These are phyloP conservation scores for Tenebrosternarchus preto DNA, from an alignment of 2,113 vertebrate species.

Conservation along the genomic window DNA sequence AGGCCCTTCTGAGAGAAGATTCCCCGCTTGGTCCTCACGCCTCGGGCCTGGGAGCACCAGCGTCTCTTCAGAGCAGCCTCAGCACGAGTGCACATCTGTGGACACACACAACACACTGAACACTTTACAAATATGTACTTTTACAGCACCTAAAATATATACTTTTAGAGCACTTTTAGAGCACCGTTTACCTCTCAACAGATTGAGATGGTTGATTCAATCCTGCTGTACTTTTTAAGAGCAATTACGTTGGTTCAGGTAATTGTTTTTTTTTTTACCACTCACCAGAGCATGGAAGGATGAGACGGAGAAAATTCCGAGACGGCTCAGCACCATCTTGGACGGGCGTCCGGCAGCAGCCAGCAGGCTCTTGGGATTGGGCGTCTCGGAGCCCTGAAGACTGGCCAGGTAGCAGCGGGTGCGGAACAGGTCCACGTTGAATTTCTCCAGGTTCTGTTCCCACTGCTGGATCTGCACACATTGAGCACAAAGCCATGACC, in stretches of 20 bases:
- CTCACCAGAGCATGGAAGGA: constrained; percentile 93
- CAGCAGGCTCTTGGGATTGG: constrained; percentile 91
- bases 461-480: constrained; percentile 87
- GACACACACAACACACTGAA: constrained; percentile 8
- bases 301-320: constrained; percentile 90
- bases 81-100: constrained; percentile 88
- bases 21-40: constrained; percentile 75
- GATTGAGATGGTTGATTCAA: neutral
- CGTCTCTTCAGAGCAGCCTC: constrained; percentile 79
- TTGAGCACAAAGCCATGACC: neutral
- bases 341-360: constrained; percentile 86
- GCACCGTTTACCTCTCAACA: neutral
- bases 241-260: neutral
- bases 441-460: constrained; percentile 95
- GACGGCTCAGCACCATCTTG: constrained; percentile 83
- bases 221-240: no score
- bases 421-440: constrained; percentile 92
- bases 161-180: neutral
- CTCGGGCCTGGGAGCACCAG: constrained; percentile 76
- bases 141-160: neutral
- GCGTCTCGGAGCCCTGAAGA: constrained; percentile 89
- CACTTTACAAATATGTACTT: neutral
- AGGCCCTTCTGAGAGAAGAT: constrained; percentile 86
- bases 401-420: constrained; percentile 90
- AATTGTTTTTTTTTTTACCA: no score